These are phyloP conservation scores for Hemibates koningsi DNA, from an alignment of 2,113 vertebrate genomes.

Conservation along the genomic window DNA sequence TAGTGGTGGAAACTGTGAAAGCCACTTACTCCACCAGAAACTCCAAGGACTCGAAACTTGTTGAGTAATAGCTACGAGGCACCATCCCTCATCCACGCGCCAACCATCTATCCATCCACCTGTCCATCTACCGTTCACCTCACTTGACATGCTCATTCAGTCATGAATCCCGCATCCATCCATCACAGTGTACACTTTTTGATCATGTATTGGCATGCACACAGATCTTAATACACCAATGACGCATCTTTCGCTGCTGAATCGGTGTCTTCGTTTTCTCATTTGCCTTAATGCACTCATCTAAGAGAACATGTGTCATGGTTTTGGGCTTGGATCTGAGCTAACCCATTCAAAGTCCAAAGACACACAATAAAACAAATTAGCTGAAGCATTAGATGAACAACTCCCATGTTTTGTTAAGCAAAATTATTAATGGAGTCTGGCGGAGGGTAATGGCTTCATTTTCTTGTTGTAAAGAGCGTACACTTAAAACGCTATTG, in stretches of 20 bases:
- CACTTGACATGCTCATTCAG: not conserved
- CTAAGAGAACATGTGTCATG: not conserved
- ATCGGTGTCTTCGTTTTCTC: not conserved
- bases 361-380: not conserved
- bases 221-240: not conserved
- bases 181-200: not conserved
- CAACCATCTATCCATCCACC: slow-evolving; percentile 14
- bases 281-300: not conserved
- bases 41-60: slow-evolving; percentile 31
- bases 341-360: not conserved
- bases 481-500: not conserved
- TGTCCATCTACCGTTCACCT: not conserved
- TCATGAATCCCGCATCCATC: not conserved
- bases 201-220: not conserved
- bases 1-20: slow-evolving; percentile 28
- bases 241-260: not conserved
- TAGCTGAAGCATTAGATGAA: not conserved
- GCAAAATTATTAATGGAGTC: not conserved
- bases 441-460: not conserved
- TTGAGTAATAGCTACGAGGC: slow-evolving; percentile 36
- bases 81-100: slow-evolving; percentile 33
- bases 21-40: slow-evolving; percentile 27
- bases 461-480: not conserved
- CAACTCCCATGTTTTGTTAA: not conserved
- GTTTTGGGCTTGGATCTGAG: not conserved